Evolutionary conservation across 2,113 vertebrate genomes (phyloP).

Genomic region (Sebastes schlegelii): DNA sequence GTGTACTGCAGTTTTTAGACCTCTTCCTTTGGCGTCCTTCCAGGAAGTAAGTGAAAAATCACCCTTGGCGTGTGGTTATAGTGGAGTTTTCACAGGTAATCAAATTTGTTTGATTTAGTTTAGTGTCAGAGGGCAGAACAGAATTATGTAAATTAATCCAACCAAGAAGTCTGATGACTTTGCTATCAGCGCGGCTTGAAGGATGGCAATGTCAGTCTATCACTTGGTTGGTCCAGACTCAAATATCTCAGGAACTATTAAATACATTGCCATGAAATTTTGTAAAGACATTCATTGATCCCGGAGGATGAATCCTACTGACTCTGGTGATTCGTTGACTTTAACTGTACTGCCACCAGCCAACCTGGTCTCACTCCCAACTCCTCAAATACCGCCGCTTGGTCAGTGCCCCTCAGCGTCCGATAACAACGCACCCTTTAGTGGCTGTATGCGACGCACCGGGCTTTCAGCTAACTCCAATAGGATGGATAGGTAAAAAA

Average conservation of each 20-base stretch:
- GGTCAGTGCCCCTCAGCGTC: not conserved
- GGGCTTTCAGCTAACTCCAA: not conserved
- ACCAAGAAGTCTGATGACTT: not conserved
- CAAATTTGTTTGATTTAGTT: not conserved
- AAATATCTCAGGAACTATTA: not conserved
- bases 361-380: too few species aligned
- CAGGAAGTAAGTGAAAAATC: not conserved
- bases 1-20: not conserved
- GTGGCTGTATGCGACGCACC: not conserved
- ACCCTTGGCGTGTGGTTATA: not conserved
- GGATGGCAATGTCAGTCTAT: not conserved
- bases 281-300: not conserved
- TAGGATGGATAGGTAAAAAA: too few species aligned
- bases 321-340: not conserved
- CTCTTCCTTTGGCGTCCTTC: not conserved
- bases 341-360: not conserved
- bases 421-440: not conserved
- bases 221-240: not conserved
- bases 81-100: not conserved
- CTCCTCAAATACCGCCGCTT: not conserved
- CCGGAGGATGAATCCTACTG: too few species aligned
- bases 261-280: not conserved
- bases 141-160: not conserved
- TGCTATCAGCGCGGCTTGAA: not conserved
- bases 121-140: not conserved